Evolutionary conservation across 2,888 invertebrate genomes (phyloP).

Genomic region (Mongoloraphidia duomilia): DNA sequence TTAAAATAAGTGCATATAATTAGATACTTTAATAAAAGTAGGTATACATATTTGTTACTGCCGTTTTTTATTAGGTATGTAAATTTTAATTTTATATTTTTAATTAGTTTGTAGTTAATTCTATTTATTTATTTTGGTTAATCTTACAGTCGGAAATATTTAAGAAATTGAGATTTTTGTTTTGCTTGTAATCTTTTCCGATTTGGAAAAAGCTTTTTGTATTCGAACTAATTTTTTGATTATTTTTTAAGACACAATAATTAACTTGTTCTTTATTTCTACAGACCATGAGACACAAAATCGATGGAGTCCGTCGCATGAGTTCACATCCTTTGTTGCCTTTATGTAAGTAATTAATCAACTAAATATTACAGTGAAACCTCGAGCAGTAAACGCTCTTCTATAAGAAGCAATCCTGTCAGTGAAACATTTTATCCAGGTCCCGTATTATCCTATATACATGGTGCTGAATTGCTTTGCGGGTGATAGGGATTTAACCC

Average conservation of each 20-base stretch:
- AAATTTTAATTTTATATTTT: constrained; percentile 14
- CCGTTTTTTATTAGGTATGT: too few species aligned
- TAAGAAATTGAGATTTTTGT: background rate
- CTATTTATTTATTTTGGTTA: constrained; percentile 23
- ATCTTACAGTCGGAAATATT: constrained; percentile 9
- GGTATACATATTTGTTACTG: too few species aligned
- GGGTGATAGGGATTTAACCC: too few species aligned
- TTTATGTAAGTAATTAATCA: constrained; percentile 60
- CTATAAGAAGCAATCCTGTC: too few species aligned
- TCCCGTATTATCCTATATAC: background rate
- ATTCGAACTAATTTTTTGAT: constrained; percentile 8
- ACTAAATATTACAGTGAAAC: too few species aligned
- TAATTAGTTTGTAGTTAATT: constrained; percentile 19
- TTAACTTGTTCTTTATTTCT: constrained; percentile 8
- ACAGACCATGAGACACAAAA: constrained; percentile 85
- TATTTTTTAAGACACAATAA: constrained; percentile 8
- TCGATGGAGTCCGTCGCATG: constrained; percentile 88
- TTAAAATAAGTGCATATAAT: too few species aligned
- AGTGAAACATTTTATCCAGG: too few species aligned
- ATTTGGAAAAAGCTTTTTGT: constrained; percentile 6
- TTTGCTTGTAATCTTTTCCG: constrained; percentile 7
- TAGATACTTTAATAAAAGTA: too few species aligned
- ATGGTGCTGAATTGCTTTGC: background rate
- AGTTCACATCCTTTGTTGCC: constrained; percentile 92
- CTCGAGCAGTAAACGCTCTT: too few species aligned